Evolutionary conservation across 2,888 invertebrate genomes (phyloP).

Genomic region (Phalera bucephala): DNA sequence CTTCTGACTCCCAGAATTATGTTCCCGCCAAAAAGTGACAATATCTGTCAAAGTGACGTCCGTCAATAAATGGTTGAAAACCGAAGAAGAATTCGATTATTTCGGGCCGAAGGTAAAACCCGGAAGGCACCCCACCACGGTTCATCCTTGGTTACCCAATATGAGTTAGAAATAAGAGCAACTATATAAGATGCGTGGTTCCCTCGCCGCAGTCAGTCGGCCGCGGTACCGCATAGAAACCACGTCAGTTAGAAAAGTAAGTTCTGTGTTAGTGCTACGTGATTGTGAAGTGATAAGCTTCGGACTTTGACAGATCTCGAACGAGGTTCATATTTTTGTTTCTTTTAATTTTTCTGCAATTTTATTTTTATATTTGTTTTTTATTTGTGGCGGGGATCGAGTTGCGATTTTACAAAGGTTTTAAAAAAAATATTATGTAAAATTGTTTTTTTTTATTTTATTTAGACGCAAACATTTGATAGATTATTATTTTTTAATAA

Average conservation of each 20-base stretch:
- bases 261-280: constrained; percentile 19
- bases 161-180: constrained; percentile 44
- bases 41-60: too few species aligned
- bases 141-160: constrained; percentile 36
- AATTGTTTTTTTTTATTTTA: too few species aligned
- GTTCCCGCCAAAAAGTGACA: too few species aligned
- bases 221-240: constrained; percentile 4
- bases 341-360: not conserved
- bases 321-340: constrained; percentile 11
- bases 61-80: not conserved
- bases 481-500: too few species aligned
- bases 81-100: not conserved
- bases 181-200: constrained; percentile 43
- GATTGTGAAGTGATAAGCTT: constrained; percentile 23
- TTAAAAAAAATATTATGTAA: too few species aligned
- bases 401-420: too few species aligned
- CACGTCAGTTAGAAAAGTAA: constrained; percentile 13
- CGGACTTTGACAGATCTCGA: constrained; percentile 14
- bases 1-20: too few species aligned
- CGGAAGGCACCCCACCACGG: constrained; percentile 38
- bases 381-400: too few species aligned
- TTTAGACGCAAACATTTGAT: too few species aligned
- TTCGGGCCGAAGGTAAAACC: constrained; percentile 18
- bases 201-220: constrained; percentile 23
- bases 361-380: too few species aligned